Conservation (phyloP, 2,888 invertebrate species). For the Ophion slaviceki region DNA sequence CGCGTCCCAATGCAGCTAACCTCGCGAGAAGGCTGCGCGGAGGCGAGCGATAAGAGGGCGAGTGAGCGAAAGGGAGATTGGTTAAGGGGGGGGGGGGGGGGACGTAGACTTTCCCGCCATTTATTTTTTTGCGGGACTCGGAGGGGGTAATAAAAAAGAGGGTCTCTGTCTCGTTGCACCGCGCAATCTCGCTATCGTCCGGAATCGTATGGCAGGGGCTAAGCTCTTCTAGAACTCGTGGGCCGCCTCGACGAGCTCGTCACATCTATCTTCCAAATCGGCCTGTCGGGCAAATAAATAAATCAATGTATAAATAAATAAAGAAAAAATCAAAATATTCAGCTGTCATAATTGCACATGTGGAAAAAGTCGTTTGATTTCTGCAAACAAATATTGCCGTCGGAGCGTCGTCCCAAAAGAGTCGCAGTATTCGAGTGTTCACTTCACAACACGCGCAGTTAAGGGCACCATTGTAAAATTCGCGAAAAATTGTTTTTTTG, state of each 20-base stretch:
- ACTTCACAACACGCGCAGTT: too few relatives aligned
- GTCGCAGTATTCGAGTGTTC: too few relatives aligned
- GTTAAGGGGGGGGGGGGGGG: neutral
- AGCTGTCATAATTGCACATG: neutral
- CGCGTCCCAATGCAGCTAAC: slow-evolving; percentile 58
- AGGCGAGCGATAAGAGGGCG: slow-evolving; percentile 13
- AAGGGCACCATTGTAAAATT: too few relatives aligned
- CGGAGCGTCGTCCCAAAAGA: too few relatives aligned
- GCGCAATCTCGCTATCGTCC: neutral
- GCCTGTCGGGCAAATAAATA: slow-evolving; percentile 84
- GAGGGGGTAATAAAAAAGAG: slow-evolving; percentile 24
- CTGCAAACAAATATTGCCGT: too few relatives aligned
- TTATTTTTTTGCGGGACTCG: slow-evolving; percentile 47
- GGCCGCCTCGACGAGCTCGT: slow-evolving; percentile 87
- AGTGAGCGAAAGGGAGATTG: neutral
- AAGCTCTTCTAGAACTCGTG: slow-evolving; percentile 66
- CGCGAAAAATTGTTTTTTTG: too few relatives aligned
- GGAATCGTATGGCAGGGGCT: slow-evolving; percentile 37
- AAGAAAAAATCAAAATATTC: neutral
- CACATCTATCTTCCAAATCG: slow-evolving; percentile 92
- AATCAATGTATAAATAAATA: neutral
- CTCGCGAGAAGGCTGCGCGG: slow-evolving; percentile 16
- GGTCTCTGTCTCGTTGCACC: slow-evolving; percentile 26
- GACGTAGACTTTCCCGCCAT: slow-evolving; percentile 54
- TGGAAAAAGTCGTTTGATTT: too few relatives aligned